Evolutionary conservation across 2,113 vertebrate genomes (phyloP).

Genomic region (Tyrannus savana): DNA sequence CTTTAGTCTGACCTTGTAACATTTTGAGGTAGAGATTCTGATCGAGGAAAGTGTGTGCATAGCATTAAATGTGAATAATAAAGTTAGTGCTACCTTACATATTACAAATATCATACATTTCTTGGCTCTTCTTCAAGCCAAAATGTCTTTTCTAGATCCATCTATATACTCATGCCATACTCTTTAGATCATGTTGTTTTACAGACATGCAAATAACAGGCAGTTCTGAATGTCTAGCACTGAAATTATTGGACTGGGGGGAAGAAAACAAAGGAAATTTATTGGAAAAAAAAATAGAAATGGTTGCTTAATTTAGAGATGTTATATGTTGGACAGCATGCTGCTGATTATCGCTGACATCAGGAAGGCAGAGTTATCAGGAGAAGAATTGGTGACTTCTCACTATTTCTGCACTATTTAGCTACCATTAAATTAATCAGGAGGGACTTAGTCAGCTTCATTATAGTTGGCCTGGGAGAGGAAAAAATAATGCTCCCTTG

Average conservation of each 20-base stretch:
- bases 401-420: conserved; percentile 56
- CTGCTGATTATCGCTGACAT: neutral
- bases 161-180: neutral
- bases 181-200: neutral
- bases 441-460: conserved; percentile 41
- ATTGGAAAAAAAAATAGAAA: neutral
- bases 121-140: neutral
- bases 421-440: conserved; percentile 53
- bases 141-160: neutral
- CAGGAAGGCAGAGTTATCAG: neutral
- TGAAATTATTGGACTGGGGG: neutral
- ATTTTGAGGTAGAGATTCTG: neutral
- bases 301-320: neutral
- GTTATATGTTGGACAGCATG: neutral
- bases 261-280: rapidly evolving
- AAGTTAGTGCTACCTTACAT: neutral
- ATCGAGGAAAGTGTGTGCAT: neutral
- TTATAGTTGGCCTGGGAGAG: neutral
- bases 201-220: neutral
- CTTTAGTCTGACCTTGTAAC: neutral
- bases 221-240: neutral
- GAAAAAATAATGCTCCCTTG: conserved; percentile 27
- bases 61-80: neutral
- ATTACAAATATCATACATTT: neutral
- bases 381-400: conserved; percentile 29